These are phyloP conservation scores for Andrena minutula DNA, from an alignment of 2,888 invertebrate genomes.

Conservation along the genomic window DNA sequence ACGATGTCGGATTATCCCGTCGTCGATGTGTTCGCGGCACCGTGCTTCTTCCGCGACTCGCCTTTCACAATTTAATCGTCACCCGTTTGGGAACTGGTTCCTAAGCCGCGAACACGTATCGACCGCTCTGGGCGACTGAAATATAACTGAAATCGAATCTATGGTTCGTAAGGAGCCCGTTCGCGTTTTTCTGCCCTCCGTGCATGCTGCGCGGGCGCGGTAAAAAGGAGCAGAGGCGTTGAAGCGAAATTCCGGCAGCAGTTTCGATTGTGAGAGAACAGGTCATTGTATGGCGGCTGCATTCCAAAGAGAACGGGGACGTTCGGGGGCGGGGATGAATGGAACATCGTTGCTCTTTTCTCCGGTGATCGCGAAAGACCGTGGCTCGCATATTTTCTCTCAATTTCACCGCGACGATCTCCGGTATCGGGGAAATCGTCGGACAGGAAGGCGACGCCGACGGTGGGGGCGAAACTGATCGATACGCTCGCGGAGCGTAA, in stretches of 20 bases:
- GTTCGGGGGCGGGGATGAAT: not conserved
- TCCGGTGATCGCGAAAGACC: slow-evolving; percentile 17
- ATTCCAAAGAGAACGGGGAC: not conserved
- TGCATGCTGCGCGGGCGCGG: not conserved
- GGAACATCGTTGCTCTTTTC: not conserved
- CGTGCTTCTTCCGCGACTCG: slow-evolving; percentile 63
- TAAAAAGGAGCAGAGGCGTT: slow-evolving; percentile 6
- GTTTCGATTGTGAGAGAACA: not conserved
- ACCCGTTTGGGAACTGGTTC: too few species aligned
- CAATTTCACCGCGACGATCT: slow-evolving; percentile 50
- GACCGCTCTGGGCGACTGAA: not conserved
- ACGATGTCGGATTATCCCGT: slow-evolving; percentile 69
- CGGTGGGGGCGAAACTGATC: slow-evolving; percentile 39
- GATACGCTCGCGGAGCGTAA: slow-evolving; percentile 49
- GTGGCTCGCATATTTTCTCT: slow-evolving; percentile 43
- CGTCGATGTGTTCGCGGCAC: slow-evolving; percentile 67
- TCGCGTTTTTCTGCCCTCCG: not conserved
- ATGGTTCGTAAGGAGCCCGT: not conserved
- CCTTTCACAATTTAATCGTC: slow-evolving; percentile 67
- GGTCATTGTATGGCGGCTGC: not conserved
- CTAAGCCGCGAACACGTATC: not conserved
- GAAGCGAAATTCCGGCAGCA: not conserved
- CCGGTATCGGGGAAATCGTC: slow-evolving; percentile 53
- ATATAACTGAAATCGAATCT: not conserved
- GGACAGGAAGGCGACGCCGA: slow-evolving; percentile 24